Conservation (phyloP, 2,888 invertebrate species). For the Rutpela maculata region DNA sequence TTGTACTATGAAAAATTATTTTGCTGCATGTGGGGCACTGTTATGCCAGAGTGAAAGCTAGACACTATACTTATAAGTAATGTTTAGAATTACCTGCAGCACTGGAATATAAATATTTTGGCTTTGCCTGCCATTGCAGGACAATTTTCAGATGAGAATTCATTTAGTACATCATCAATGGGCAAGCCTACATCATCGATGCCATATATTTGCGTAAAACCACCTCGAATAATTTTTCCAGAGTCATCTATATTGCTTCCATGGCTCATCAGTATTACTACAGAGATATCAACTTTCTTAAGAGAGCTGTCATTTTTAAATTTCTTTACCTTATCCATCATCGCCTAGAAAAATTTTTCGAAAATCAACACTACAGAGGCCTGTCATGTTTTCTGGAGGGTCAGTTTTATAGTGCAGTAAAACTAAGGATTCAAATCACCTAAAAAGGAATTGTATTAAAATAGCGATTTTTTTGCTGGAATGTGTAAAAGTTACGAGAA, state of each 20-base stretch:
- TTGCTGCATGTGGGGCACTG: no score
- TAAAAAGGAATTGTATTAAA: no score
- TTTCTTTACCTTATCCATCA: constrained; percentile 68
- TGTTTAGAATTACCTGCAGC: constrained; percentile 77
- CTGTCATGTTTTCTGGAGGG: no score
- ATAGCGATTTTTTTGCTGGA: no score
- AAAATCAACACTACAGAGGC: no score
- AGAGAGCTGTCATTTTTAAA: constrained; percentile 72
- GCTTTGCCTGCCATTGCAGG: constrained; percentile 78
- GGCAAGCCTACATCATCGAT: constrained; percentile 76
- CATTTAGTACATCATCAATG: constrained; percentile 76
- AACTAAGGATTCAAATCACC: no score
- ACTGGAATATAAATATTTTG: constrained; percentile 85
- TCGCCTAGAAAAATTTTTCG: constrained; percentile 48
- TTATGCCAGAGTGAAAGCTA: no score
- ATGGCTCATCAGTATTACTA: constrained; percentile 82
- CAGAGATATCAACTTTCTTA: constrained; percentile 78
- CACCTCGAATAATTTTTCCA: constrained; percentile 66
- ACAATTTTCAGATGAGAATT: constrained; percentile 78
- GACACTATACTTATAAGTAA: not conserved
- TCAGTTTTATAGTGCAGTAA: no score
- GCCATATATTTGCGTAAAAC: constrained; percentile 79
- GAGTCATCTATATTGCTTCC: constrained; percentile 73
- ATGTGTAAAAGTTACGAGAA: no score
- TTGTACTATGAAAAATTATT: no score